Base-by-base conservation (phyloP, 2,797 vertebrate species). In the Gambusia yucatana region DNA sequence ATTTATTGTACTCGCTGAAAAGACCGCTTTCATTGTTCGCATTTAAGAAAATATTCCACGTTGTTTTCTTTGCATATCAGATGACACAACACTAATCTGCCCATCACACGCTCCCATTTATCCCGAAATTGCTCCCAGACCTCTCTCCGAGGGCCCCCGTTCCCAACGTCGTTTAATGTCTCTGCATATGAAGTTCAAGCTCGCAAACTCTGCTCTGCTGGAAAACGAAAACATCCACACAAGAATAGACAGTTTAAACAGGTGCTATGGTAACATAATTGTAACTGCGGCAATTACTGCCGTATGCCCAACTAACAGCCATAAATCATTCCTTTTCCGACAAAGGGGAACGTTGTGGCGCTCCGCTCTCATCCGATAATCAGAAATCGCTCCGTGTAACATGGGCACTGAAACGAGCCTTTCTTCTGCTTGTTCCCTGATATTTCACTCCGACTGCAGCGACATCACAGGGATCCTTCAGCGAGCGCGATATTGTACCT, bases 381-480 rank as follows among this genome's bases (percentile, higher is more conserved):
- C 93, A 93, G 92, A 94, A 92, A 95, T 94, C 90, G 92, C 92
- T 88, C 82, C 75, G 1, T 83, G 89, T 85, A 83, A 41, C 73
- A 76, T 88, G 82, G 83, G 81, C 77, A 84, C 89, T 93, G 89
- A 95, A 94, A 91, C 86, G 71, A 86, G 89, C 91, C 92, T 92
- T 94, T 95, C 93, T 93, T 92, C 90, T 92, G 89, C 90, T 87
- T 61, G 84, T 84, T 47, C 57, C 77, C 74, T 89, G 80, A 87
- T 88, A 84, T 89, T 86, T 86, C n/a, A 75, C 84, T 84, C 86
- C 90, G 86, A 78, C 57, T 13, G 25, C 83, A 86, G 86, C 85
- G 81, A 91, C 90, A 91, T 95, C 92, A 93, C 88, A 90, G 90
- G 89, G 86, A 96, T 96, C 95, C 94, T 93, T 96, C 95, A 96